phyloP scores from a whole-genome alignment of 2,888 invertebrate genomes.

The Escarpia spicata region DNA sequence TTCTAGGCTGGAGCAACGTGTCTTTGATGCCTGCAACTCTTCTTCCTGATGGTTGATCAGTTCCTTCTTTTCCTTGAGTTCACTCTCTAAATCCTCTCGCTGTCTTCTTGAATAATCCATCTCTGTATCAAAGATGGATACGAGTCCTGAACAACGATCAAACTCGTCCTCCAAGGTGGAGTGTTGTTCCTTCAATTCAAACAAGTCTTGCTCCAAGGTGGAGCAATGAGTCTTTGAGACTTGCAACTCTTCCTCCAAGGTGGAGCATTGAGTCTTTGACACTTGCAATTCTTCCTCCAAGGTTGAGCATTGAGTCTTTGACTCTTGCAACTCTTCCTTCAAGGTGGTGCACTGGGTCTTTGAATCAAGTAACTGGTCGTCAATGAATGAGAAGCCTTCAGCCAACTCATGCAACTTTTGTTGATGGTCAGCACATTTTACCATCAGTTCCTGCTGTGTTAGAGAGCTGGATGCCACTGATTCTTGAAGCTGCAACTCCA shows the following conservation, averaged over 20 bases:
- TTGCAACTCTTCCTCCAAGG: background rate
- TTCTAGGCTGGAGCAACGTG: background rate
- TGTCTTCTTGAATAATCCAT: too few species aligned
- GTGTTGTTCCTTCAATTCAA: background rate
- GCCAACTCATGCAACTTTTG: too few species aligned
- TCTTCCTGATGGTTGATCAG: background rate
- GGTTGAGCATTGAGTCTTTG: background rate
- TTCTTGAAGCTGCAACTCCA: too few species aligned
- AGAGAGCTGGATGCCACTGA: too few species aligned
- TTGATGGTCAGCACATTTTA: too few species aligned
- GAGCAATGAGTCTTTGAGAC: background rate
- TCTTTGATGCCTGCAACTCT: background rate
- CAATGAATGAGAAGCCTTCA: too few species aligned
- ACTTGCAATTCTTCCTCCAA: background rate
- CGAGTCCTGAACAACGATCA: background rate
- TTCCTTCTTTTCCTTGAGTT: background rate
- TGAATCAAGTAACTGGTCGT: background rate
- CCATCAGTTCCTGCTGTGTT: too few species aligned
- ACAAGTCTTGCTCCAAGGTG: background rate
- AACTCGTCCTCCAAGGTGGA: background rate
- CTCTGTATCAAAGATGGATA: too few species aligned
- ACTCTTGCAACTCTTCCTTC: background rate
- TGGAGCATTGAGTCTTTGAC: background rate
- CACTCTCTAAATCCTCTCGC: background rate
- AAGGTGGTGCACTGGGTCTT: background rate